Conservation (phyloP, 2,797 vertebrate genomes). For the Balearica regulorum region DNA sequence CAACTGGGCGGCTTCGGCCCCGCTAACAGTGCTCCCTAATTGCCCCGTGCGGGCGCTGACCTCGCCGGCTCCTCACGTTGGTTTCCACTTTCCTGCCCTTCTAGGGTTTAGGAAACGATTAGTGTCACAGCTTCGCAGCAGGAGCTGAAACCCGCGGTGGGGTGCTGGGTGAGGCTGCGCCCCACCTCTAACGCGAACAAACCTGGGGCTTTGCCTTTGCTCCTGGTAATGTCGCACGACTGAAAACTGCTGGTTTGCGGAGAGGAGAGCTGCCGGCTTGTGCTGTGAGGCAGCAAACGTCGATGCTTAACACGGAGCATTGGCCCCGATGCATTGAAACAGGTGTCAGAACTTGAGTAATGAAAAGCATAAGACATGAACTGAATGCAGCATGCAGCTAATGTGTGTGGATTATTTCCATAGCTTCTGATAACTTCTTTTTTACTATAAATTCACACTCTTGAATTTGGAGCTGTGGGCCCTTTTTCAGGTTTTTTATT, state of each 20-base stretch:
- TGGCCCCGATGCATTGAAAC: neutral
- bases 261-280: no score
- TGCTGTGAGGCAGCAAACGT: accelerated
- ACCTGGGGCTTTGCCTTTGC: neutral
- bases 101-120: accelerated
- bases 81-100: accelerated
- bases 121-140: accelerated
- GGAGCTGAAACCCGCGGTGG: neutral
- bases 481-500: neutral
- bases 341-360: neutral
- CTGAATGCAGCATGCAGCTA: no score
- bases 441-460: neutral
- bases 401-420: neutral
- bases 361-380: no score
- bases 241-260: accelerated
- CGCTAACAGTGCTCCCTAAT: accelerated
- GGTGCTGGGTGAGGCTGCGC: neutral
- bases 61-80: accelerated
- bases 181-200: accelerated
- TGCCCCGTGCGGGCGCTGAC: accelerated
- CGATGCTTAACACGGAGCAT: neutral
- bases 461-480: neutral
- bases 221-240: accelerated
- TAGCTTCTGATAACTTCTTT: neutral
- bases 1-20: accelerated